Base-by-base conservation (phyloP, 1,140 invertebrate genomes). In the Sipha flava region DNA sequence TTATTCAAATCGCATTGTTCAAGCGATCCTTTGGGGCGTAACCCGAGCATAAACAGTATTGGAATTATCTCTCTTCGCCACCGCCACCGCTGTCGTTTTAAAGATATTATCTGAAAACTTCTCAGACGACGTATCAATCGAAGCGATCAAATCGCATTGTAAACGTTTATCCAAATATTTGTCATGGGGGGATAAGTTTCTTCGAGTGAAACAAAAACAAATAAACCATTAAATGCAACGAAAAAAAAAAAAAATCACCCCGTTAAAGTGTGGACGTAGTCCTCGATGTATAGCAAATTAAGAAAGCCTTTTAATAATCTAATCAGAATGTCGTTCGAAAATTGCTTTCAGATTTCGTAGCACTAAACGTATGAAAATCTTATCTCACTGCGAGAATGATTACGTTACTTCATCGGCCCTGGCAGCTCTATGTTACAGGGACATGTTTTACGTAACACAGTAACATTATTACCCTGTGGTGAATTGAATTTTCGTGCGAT, bases 121-220 rank as follows among this genome's bases (percentile, higher is more conserved):
- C 40, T 47, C 70, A 54, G 73, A 77, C 73, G 66, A 70, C 70
- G 70, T 77, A 77, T 77, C 73, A 77, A 77, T 77, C 49, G 73
- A 77, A 54, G 73, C 73, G 73, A 77, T 77, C 73, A 77, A 77
- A 77, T 77, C 73, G 73, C 34, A 77, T 77, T 77, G 73, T 57
- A 57, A 77, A 77, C 73, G 73, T 77, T 77, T 77, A 59, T 77
- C 73, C 73, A 77, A 77, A 77, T 77, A 77, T 77, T 77, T 77
- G 49, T 77, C 73, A 54, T 40, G 52, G 73, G 73, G n/a, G 73
- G 52, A 59, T 77, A 77, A 77, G 73, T 77, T 77, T 57, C 52
- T 77, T 59, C 73, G 34, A 77, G 73, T 77, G 73, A 77, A 77
- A 77, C 73, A 77, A 77, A 77, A 77, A 77, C 73, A 77, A 77